phyloP scores from a whole-genome alignment of 2,888 invertebrate species.

The Xylocampa areola region DNA sequence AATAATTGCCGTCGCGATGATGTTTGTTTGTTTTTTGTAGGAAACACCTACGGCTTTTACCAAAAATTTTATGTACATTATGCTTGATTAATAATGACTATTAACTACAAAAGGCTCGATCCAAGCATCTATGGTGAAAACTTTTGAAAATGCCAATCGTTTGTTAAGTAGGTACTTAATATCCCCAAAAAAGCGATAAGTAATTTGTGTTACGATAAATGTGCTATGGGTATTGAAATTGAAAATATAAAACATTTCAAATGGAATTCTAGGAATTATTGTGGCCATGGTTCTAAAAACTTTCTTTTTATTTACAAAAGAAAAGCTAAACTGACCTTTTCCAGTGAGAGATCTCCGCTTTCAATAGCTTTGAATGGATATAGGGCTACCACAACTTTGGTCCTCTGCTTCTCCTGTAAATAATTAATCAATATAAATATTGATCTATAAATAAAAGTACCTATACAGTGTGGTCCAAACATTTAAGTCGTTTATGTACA shows the following conservation, averaged over 20 bases:
- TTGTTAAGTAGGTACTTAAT: constrained; percentile 38
- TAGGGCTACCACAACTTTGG: constrained; percentile 96
- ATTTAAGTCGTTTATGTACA: no score
- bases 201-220: no score
- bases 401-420: constrained; percentile 92
- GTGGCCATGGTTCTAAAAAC: no score
- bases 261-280: no score
- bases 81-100: constrained; percentile 53
- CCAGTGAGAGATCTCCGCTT: constrained; percentile 95
- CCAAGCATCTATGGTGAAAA: constrained; percentile 27
- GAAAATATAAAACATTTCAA: no score
- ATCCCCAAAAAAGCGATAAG: no score
- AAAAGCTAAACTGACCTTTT: constrained; percentile 92
- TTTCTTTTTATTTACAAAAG: neutral
- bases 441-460: no score
- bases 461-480: no score
- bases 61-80: constrained; percentile 44
- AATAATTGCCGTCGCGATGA: constrained; percentile 28
- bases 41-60: constrained; percentile 44
- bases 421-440: neutral
- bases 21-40: constrained; percentile 39
- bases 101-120: constrained; percentile 31
- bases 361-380: constrained; percentile 97
- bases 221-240: no score
- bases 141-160: constrained; percentile 29